Percentiles rank a stretch among this genome's conserved stretches.
Conservation (phyloP, 2,888 invertebrate species). For the Xylota sylvarum region DNA sequence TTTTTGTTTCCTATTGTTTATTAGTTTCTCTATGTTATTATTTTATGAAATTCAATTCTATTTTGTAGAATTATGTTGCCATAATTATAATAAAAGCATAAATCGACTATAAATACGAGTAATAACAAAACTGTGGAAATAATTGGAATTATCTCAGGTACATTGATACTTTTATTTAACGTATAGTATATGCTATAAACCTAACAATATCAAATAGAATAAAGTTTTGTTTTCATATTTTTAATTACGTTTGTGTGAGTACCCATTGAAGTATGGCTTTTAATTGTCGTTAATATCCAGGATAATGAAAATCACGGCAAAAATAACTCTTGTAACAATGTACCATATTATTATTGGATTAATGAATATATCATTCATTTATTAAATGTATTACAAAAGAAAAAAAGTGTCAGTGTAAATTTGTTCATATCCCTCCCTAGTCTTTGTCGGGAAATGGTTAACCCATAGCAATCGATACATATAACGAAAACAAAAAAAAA, state of each 20-base stretch:
- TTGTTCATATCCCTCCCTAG: no score
- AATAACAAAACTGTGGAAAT: neutral
- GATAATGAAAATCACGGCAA: neutral
- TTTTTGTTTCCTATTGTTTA: neutral
- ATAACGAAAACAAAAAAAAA: no score
- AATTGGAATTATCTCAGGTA: neutral
- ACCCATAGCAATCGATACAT: no score
- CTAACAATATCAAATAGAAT: neutral
- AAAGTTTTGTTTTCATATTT: neutral
- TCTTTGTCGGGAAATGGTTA: no score
- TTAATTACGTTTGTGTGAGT: neutral
- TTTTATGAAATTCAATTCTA: neutral
- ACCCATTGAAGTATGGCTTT: neutral
- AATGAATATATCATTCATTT: neutral
- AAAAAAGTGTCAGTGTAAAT: no score
- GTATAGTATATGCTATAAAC: neutral
- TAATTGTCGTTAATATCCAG: neutral
- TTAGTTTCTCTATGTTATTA: neutral
- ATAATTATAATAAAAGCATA: neutral
- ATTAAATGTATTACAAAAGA: no score
- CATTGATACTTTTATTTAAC: neutral
- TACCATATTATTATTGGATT: neutral
- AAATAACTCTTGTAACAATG: neutral
- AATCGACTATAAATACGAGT: neutral
- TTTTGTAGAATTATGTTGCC: neutral